Conservation (phyloP, 2,888 invertebrate species). For the Spisula subtruncata region DNA sequence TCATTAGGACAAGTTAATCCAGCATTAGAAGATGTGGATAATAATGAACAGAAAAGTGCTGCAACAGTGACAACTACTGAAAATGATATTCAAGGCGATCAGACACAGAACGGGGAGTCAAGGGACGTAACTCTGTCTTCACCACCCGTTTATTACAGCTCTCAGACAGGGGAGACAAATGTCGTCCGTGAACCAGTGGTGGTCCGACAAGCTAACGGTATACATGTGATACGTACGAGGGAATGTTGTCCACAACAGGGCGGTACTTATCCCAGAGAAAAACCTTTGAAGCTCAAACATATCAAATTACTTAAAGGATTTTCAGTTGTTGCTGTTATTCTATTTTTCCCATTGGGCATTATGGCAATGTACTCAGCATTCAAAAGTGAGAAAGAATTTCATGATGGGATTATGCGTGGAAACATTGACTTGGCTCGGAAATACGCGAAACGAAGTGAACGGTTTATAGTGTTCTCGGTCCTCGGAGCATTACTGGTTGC, state of each 20-base stretch:
- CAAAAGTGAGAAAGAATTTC: constrained; percentile 78
- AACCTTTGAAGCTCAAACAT: constrained; percentile 69
- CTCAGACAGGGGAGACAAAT: constrained; percentile 69
- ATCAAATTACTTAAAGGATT: constrained; percentile 78
- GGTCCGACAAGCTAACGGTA: constrained; percentile 69
- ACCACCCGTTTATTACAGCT: constrained; percentile 72
- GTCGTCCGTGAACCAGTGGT: constrained; percentile 74
- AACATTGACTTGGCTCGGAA: constrained; percentile 82
- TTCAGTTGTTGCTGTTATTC: constrained; percentile 77
- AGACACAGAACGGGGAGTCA: background rate
- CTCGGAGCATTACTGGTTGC: constrained; percentile 76
- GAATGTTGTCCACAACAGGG: constrained; percentile 70
- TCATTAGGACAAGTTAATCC: constrained; percentile 17
- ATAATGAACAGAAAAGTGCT: background rate
- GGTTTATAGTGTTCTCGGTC: constrained; percentile 78
- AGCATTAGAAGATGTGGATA: constrained; percentile 2
- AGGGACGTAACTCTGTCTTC: constrained; percentile 34
- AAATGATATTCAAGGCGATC: constrained; percentile 24
- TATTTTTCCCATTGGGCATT: constrained; percentile 84
- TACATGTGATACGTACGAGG: constrained; percentile 74
- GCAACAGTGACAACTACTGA: background rate
- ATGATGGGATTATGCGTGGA: constrained; percentile 80
- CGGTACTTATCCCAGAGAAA: constrained; percentile 62
- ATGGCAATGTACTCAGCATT: constrained; percentile 80
- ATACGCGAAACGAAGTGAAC: constrained; percentile 78